These are phyloP conservation scores for Copsychus sechellarum DNA, from an alignment of 2,113 vertebrate species.

Conservation along the genomic window DNA sequence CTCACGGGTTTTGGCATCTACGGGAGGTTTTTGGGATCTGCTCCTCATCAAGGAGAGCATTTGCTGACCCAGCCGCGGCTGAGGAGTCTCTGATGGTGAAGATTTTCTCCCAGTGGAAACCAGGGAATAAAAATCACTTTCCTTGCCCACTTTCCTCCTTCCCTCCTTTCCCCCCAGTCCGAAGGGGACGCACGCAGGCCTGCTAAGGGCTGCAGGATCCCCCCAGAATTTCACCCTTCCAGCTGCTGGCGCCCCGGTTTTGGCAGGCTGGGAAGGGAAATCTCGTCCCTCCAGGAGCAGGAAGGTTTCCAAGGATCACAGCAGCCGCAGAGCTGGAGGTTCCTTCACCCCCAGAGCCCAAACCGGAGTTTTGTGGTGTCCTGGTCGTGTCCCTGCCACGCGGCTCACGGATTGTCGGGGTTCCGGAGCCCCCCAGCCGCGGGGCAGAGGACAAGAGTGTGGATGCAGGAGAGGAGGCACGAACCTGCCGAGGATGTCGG, in stretches of 20 bases:
- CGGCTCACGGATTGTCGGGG: not conserved
- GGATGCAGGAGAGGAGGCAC: not conserved
- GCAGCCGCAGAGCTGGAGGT: not conserved
- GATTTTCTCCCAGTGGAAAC: not conserved
- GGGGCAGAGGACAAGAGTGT: rapidly evolving
- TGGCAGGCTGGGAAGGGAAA: not conserved
- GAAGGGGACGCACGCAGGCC: rapidly evolving
- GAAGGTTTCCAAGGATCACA: not conserved
- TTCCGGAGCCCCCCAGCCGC: rapidly evolving
- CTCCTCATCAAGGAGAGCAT: not conserved
- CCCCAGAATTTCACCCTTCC: not conserved
- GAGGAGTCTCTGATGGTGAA: not conserved
- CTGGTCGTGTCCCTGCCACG: rapidly evolving
- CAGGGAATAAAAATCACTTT: not conserved
- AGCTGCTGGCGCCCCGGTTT: not conserved
- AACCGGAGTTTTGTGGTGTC: not conserved
- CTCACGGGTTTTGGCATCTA: not conserved
- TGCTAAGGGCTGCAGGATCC: not conserved
- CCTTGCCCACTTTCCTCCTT: not conserved
- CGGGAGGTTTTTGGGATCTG: not conserved
- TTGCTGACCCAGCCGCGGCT: not conserved
- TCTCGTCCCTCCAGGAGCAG: not conserved
- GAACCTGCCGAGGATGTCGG: constrained; percentile 5
- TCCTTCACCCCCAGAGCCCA: not conserved
- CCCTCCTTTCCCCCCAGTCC: rapidly evolving